Evolutionary conservation across 2,113 vertebrate genomes (phyloP), one percentile per base, ranked within the genome.

Genomic region (Fregetta grallaria): DNA sequence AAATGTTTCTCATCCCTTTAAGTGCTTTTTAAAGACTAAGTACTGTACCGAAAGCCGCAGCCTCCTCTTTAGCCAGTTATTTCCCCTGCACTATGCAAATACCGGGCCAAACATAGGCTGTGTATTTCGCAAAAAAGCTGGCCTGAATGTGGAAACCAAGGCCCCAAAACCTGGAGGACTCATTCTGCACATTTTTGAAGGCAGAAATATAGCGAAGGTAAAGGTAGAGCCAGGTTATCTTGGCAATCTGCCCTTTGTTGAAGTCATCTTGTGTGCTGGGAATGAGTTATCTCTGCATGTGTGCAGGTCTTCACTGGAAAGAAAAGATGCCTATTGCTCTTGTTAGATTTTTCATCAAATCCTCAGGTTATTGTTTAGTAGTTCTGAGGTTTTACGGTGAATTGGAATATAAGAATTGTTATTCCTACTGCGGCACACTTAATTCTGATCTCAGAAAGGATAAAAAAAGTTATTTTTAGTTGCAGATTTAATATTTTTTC

Each of bases 401-500:
- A 55, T 36, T 56, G 50, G 61, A 79, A 87, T 74, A 17, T 59
- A 70, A 65, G 40, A 88, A 70, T 62, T 66, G 62, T 52, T 94
- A 75, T 49, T 93, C 52, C 44, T 92, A 34, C 71, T 44, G n/a
- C 11, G 19, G 49, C 26, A 79, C 34, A 44, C 44, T 85, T 79
- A 74, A 92, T 95, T 94, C 85, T 73, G 77, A 92, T 92, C 70
- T 85, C 47, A 55, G 34, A 75, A 86, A 82, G 80, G 83, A 77
- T 86, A 55, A 53, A 74, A 59, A 62, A 58, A 11, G 15, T 36
- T 75, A 76, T 77, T 81, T 75, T 92, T 90, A 89, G 66, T 62
- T 49, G 70, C 47, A 89, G 59, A 70, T 89, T 82, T 84, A 90
- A 25, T 91, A 86, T 77, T 76, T 88, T 90, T 94, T 86, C 85